These are phyloP conservation scores for Hirudinaria manillensis DNA, from an alignment of 2,888 invertebrate genomes.

Conservation along the genomic window DNA sequence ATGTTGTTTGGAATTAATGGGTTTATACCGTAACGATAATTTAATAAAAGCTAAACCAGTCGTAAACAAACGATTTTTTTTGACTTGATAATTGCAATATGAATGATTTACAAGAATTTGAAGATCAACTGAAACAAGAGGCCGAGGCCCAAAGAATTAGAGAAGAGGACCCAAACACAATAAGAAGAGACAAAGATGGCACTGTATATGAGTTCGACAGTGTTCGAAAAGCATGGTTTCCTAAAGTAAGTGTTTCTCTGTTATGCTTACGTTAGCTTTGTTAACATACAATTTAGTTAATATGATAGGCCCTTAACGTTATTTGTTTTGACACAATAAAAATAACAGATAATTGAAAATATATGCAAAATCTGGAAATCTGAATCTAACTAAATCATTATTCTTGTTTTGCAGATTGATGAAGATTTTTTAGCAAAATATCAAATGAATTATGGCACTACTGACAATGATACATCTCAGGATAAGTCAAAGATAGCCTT, in stretches of 20 bases:
- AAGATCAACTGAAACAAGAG: slow-evolving; percentile 48
- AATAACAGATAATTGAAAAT: background rate
- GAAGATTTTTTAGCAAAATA: slow-evolving; percentile 29
- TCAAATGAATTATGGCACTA: slow-evolving; percentile 22
- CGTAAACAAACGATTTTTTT: background rate
- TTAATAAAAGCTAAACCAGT: background rate
- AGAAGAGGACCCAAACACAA: slow-evolving; percentile 23
- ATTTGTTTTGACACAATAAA: no score
- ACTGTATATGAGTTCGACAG: slow-evolving; percentile 84
- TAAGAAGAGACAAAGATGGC: slow-evolving; percentile 63
- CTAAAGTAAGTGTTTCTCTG: slow-evolving; percentile 61
- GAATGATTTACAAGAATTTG: slow-evolving; percentile 47
- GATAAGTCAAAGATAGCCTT: background rate
- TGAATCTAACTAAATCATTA: background rate
- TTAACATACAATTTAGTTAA: no score
- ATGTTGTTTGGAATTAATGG: no score
- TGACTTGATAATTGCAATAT: slow-evolving; percentile 1
- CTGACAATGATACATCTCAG: background rate
- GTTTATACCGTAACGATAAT: no score
- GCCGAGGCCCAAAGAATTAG: slow-evolving; percentile 33
- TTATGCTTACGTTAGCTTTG: background rate
- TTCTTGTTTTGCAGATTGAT: slow-evolving; percentile 1
- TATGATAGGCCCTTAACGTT: no score
- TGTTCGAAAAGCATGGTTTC: slow-evolving; percentile 87
- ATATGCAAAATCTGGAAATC: background rate